Base-by-base conservation (phyloP, 2,888 invertebrate species). In the Phymatocera aterrima region DNA sequence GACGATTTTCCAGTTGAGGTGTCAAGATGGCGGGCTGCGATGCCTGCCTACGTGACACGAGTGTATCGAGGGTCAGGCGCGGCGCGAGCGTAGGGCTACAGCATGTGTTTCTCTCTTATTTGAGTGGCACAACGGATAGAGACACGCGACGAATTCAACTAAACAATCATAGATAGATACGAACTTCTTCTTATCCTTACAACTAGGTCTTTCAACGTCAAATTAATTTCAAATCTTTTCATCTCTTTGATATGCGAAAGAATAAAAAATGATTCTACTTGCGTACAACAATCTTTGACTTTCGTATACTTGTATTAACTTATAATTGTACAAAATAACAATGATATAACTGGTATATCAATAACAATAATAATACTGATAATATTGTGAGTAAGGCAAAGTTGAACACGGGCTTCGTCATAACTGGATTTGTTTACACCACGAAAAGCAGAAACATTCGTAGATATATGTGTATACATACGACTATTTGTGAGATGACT, bases 1-100 rank as follows among this genome's bases (percentile, higher is more conserved):
- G 74, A 74, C 78, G 74, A 78, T 78, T 74, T 74, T 74, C 78
- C 78, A 78, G 74, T 74, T 57, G 72, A 78, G 78, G 78, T 78
- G 78, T 78, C 78, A 78, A 78, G 74, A 78, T 78, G 78, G 78
- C 78, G 78, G 78, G 74, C 78, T 34, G 37, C 61, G 78, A 60
- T 78, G 78, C 78, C 78, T 74, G 75, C 78, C 78, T 74, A 78
- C 78, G 78, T 78, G 78, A 78, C 78, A 74, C 60, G 74, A 70
- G 78, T 40, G 78, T 57, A 68, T 78, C 65, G 68, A 70, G 78
- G 78, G 78, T 78, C 78, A 78, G 78, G 68, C 68, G 78, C 78
- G 78, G 65, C 68, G 78, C 78, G 78, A 64, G 77, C 77, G n/a
- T 77, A 77, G 77, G 77, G 77, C 77, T n/a, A 77, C 65, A 77